These are phyloP conservation scores for Hyaena hyaena DNA, from an alignment of 2,113 vertebrate species.

Conservation along the genomic window DNA sequence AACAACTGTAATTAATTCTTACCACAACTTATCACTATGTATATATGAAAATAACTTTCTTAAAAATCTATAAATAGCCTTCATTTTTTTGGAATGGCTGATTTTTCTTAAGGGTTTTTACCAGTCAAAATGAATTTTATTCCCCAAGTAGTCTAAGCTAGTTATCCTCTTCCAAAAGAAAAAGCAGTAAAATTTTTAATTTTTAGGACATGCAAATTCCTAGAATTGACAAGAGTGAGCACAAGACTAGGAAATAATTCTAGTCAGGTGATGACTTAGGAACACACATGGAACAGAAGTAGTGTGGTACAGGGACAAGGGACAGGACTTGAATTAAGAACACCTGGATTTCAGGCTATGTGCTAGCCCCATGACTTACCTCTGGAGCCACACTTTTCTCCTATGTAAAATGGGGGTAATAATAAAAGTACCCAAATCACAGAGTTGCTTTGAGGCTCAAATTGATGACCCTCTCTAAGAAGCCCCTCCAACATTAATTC, in stretches of 20 bases:
- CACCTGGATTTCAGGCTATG: not conserved
- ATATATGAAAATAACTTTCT: not conserved
- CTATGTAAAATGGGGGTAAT: not conserved
- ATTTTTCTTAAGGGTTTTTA: constrained; percentile 3
- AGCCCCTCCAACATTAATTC: not conserved
- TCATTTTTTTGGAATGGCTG: not conserved
- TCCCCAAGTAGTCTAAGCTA: not conserved
- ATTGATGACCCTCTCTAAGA: not conserved
- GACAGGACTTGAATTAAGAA: not conserved
- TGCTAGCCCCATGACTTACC: not conserved
- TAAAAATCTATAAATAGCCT: not conserved
- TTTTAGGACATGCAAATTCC: constrained; percentile 16
- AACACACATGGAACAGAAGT: not conserved
- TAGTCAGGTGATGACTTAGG: not conserved
- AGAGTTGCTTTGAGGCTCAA: not conserved
- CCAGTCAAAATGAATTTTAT: not conserved
- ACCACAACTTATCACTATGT: not conserved
- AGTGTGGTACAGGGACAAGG: not conserved
- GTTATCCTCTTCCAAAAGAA: not conserved
- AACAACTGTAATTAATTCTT: not conserved
- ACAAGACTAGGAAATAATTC: not conserved
- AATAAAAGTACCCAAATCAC: not conserved
- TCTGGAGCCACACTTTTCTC: not conserved
- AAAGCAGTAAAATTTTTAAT: not conserved
- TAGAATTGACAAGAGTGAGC: not conserved